These are phyloP conservation scores for Siphamia tubifer DNA, from an alignment of 2,113 vertebrate genomes.

Conservation along the genomic window DNA sequence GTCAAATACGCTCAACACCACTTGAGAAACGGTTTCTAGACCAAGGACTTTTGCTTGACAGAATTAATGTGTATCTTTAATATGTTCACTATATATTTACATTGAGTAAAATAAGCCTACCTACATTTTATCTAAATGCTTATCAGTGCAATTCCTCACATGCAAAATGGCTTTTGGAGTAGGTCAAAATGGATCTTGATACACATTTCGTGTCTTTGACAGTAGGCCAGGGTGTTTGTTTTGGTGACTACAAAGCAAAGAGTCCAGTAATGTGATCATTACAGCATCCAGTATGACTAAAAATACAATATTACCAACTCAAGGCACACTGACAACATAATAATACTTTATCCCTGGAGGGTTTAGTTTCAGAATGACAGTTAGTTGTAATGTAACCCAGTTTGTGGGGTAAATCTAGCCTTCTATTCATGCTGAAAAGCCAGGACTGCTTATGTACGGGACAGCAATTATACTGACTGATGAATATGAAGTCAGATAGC, in stretches of 20 bases:
- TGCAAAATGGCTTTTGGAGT: background rate
- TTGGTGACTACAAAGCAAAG: constrained; percentile 26
- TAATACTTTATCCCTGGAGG: constrained; percentile 2
- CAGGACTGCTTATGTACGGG: background rate
- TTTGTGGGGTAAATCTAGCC: constrained; percentile 31
- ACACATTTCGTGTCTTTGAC: constrained; percentile 18
- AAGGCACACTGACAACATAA: constrained; percentile 4
- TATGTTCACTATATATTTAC: constrained; percentile 21
- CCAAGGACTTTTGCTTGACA: constrained; percentile 26
- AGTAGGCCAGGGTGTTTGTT: constrained; percentile 26
- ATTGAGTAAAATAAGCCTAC: constrained; percentile 12
- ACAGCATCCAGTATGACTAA: constrained; percentile 23
- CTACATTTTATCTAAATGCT: background rate
- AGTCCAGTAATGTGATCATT: constrained; percentile 46
- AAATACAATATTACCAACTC: constrained; percentile 31
- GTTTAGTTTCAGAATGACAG: constrained; percentile 41
- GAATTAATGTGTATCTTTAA: constrained; percentile 28
- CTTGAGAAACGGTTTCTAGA: constrained; percentile 35
- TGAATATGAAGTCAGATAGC: constrained; percentile 28
- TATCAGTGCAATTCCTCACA: background rate
- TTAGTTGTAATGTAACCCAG: constrained; percentile 35
- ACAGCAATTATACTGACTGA: constrained; percentile 38
- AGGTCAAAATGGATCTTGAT: background rate
- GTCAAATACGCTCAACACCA: constrained; percentile 18
- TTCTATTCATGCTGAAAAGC: constrained; percentile 9